A percentile compares a stretch with the other conserved stretches of the same genome.
phyloP scores from a whole-genome alignment of 2,797 vertebrate genomes.

The Sebastiscus tertius region DNA sequence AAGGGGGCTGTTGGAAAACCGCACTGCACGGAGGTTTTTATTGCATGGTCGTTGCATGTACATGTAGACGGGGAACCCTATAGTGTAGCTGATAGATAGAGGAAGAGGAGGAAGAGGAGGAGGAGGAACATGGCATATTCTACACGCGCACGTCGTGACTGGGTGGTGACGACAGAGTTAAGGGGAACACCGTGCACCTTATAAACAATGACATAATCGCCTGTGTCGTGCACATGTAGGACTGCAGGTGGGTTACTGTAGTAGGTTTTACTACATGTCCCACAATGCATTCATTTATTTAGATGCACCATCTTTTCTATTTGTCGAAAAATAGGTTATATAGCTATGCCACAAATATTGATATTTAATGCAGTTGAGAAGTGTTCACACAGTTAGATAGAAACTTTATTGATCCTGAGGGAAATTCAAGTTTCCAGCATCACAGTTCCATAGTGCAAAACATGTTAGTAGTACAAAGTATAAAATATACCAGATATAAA shows the following conservation, averaged over 20 bases:
- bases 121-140: constrained; percentile 52
- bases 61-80: constrained; percentile 16
- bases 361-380: neutral
- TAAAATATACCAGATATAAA: too few species aligned
- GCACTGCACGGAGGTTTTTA: constrained; percentile 25
- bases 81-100: constrained; percentile 5
- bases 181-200: constrained; percentile 36
- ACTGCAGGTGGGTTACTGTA: neutral
- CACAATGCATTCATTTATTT: neutral
- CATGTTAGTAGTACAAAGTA: too few species aligned
- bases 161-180: constrained; percentile 64
- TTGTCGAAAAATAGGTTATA: too few species aligned
- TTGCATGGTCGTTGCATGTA: constrained; percentile 33
- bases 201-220: neutral
- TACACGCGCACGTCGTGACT: constrained; percentile 70
- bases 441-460: too few species aligned
- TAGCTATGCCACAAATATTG: neutral
- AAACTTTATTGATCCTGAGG: too few species aligned
- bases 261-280: too few species aligned
- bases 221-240: neutral
- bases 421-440: too few species aligned
- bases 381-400: neutral
- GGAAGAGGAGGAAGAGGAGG: constrained; percentile 7
- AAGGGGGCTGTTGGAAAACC: neutral
- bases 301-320: too few species aligned